Base-by-base conservation (phyloP, 2,888 invertebrate species). In the Lydus trimaculatus region DNA sequence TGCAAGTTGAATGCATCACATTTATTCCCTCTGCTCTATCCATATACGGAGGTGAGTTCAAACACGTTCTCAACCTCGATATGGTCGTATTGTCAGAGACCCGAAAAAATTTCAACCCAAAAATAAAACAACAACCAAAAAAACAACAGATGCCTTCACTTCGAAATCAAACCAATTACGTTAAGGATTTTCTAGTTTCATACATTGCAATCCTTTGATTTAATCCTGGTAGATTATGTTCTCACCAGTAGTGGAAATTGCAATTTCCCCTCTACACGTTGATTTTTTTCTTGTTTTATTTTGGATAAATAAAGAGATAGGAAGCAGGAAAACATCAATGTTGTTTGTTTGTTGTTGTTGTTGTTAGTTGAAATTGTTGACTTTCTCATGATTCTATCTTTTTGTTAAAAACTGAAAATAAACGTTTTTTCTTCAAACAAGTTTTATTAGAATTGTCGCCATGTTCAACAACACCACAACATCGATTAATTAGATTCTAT, bases 401-500 rank as follows among this genome's bases (percentile, higher is more conserved):
- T n/a, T n/a, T n/a, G n/a, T n/a, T n/a, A n/a, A n/a, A n/a, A 52
- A 17, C 11, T 23, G 9, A 11, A 4, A 52, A 52, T 52, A 52
- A 17, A 52, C n/a, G 8, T 23, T 56, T 56, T 56, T 56, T 43
- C 28, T 28, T 28, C 4, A 15, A 1, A 56, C 56, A 25, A 25
- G 25, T 56, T 56, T 56, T 56, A 56, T 56, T 56, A 48, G 11
- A 48, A 2, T 48, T 20, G 48, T 48, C 48, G 48, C 48, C 48
- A 48, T 48, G 48, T 48, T 7, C 39, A 43, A 43, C 39, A 48
- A n/a, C 39, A 39, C 5, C 39, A 48, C 52, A 52, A 23, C 25
- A 56, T 56, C 56, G 56, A 56, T 56, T 56, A 56, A 56, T 56
- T 56, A 56, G 56, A 56, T 56, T 56, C 25, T 23, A 48, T 8